Evolutionary conservation across 1,140 invertebrate genomes (phyloP).

Genomic region (Stegodyphus mimosarum): DNA sequence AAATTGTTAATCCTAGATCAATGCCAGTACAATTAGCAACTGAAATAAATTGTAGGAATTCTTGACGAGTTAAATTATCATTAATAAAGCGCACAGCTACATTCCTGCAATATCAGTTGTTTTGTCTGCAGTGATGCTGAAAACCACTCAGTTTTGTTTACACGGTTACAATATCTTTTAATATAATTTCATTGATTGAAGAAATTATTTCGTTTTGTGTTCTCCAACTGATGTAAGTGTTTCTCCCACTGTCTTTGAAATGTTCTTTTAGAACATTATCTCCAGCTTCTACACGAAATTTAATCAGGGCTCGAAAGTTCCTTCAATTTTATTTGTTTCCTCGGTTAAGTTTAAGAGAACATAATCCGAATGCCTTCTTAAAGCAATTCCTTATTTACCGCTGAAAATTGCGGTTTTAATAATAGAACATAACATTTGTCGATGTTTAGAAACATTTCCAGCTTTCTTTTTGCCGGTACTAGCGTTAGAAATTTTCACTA

Average conservation of each 20-base stretch:
- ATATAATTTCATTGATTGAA: too few relatives aligned
- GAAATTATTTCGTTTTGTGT: too few relatives aligned
- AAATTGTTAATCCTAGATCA: too few relatives aligned
- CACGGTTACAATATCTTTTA: too few relatives aligned
- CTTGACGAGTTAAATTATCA: too few relatives aligned
- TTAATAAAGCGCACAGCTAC: too few relatives aligned
- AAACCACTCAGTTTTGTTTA: too few relatives aligned
- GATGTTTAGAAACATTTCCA: background rate
- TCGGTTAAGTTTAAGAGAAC: too few relatives aligned
- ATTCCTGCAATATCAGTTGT: too few relatives aligned
- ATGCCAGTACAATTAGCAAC: too few relatives aligned
- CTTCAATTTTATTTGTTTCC: background rate
- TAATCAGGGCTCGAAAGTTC: background rate
- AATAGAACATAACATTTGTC: background rate
- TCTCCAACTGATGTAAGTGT: background rate
- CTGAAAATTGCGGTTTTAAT: background rate
- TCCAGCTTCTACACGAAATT: background rate
- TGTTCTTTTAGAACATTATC: background rate
- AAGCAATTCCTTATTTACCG: background rate
- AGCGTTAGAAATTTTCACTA: background rate
- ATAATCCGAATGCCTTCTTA: background rate
- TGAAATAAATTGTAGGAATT: too few relatives aligned
- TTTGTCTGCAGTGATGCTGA: too few relatives aligned
- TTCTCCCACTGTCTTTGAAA: background rate
- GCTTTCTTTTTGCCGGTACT: background rate